These are phyloP conservation scores for Eudyptes chrysolophus DNA, from an alignment of 2,113 vertebrate genomes.

Conservation along the genomic window DNA sequence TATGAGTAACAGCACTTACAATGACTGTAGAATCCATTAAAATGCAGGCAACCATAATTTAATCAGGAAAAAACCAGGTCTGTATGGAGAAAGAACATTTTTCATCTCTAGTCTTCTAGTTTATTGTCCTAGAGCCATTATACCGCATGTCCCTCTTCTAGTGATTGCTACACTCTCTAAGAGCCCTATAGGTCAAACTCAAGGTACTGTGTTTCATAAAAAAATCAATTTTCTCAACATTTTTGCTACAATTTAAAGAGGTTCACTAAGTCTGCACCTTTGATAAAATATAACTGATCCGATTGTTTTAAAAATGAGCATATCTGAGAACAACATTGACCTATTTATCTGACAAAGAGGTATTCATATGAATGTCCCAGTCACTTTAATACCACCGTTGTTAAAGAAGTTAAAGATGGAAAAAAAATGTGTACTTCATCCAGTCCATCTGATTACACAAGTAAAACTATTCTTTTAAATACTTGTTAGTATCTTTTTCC, in stretches of 20 bases:
- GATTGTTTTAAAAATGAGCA: slow-evolving; percentile 32
- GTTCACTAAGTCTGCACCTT: slow-evolving; percentile 24
- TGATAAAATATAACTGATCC: slow-evolving; percentile 1
- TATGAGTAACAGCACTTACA: background rate
- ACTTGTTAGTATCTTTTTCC: background rate
- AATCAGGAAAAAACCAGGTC: background rate
- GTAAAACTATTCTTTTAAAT: background rate
- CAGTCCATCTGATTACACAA: background rate
- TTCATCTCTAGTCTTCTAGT: slow-evolving; percentile 20
- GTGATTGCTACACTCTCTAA: slow-evolving; percentile 28
- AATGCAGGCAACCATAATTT: slow-evolving; percentile 10
- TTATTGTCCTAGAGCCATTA: slow-evolving; percentile 3
- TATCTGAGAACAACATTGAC: background rate
- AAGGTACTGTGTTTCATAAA: slow-evolving; percentile 43
- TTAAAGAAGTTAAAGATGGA: background rate
- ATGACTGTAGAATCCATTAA: background rate
- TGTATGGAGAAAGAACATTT: background rate
- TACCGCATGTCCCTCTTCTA: slow-evolving; percentile 26
- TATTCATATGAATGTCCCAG: background rate
- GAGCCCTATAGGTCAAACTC: slow-evolving; percentile 52
- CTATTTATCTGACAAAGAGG: slow-evolving; percentile 7
- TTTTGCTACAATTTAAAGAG: slow-evolving; percentile 50
- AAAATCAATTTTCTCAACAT: slow-evolving; percentile 59
- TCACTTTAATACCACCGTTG: slow-evolving; percentile 22
- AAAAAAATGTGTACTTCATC: background rate